Base-by-base conservation (phyloP, 2,888 invertebrate genomes). In the Bunonema sp. region DNA sequence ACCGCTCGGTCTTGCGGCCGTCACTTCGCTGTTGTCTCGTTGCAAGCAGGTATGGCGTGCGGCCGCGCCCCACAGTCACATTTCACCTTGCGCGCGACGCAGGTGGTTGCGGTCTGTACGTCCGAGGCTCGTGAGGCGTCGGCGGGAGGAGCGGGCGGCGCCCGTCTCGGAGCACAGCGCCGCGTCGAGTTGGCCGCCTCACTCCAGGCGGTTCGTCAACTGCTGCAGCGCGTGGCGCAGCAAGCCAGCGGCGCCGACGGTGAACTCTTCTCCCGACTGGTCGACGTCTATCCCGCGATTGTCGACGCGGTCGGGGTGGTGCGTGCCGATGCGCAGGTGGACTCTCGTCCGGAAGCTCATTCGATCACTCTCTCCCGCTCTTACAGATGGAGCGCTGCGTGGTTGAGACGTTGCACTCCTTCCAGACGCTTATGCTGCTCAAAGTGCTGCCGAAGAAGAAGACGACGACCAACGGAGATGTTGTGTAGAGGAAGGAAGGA, bases 391-490 rank as follows among this genome's bases (percentile, higher is more conserved):
- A 59, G 31, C 41, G 48, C 15, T 54, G 57, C 21, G 45, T 65
- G 16, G 55, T 59, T 38, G 48, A 51, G 10, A 55, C 55, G 2
- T 52, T 63, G 23, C 63, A 63, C 36, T 52, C 60, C 24, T 63
- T 57, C 37, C 63, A 63, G 33, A 63, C 63, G 2, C 50, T 63
- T 19, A 50, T 63, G 34, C 49, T 63, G 20, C 50, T 63, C 19
- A 59, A 61, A 33, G 44, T 46, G n/a, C 49, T 57, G 10, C 56
- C 47, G 12, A 34, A 10, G 28, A 26, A 26, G 8, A 12, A 26
- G 28, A 26, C n/a, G n/a, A n/a, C n/a, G n/a, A n/a, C n/a, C n/a
- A n/a, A n/a, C n/a, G n/a, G n/a, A n/a, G n/a, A n/a, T n/a, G n/a
- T n/a, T n/a, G n/a, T n/a, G n/a, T n/a, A n/a, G n/a, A n/a, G n/a